A percentile compares a stretch with the other conserved stretches of the same genome.
Evolutionary conservation across 2,888 invertebrate species (phyloP).

Genomic region (Stenodera caucasica): DNA sequence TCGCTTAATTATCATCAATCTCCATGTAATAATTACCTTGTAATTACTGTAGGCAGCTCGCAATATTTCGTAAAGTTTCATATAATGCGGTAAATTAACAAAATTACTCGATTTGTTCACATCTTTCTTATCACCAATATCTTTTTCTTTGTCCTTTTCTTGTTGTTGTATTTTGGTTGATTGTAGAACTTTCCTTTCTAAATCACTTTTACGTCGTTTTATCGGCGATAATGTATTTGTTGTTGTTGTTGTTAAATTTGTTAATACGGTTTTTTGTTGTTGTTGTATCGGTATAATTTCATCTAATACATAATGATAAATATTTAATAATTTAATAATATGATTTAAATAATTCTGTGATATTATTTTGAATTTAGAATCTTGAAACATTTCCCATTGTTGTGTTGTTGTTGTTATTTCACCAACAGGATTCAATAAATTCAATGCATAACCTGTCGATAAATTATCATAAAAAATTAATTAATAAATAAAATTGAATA

Average conservation of each 20-base stretch:
- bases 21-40: slow-evolving; percentile 64
- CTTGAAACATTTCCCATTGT: slow-evolving; percentile 54
- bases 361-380: slow-evolving; percentile 56
- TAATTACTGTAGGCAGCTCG: slow-evolving; percentile 84
- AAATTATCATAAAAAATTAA: slow-evolving; percentile 10
- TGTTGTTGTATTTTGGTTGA: slow-evolving; percentile 31
- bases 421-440: slow-evolving; percentile 36
- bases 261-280: slow-evolving; percentile 58
- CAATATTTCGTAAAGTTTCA: slow-evolving; percentile 80
- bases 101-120: slow-evolving; percentile 62
- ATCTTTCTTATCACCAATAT: slow-evolving; percentile 43
- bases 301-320: slow-evolving; percentile 75
- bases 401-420: slow-evolving; percentile 31
- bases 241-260: slow-evolving; percentile 58
- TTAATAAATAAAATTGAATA: background rate
- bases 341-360: slow-evolving; percentile 70
- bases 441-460: slow-evolving; percentile 37
- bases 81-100: slow-evolving; percentile 74
- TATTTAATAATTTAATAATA: slow-evolving; percentile 70
- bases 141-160: background rate
- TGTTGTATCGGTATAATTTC: slow-evolving; percentile 63
- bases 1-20: background rate
- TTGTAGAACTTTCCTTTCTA: slow-evolving; percentile 46
- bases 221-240: slow-evolving; percentile 56
- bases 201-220: slow-evolving; percentile 53